Percentiles rank a stretch among this genome's conserved stretches.
Conservation (phyloP, 2,113 vertebrate species). For the Fregetta grallaria region DNA sequence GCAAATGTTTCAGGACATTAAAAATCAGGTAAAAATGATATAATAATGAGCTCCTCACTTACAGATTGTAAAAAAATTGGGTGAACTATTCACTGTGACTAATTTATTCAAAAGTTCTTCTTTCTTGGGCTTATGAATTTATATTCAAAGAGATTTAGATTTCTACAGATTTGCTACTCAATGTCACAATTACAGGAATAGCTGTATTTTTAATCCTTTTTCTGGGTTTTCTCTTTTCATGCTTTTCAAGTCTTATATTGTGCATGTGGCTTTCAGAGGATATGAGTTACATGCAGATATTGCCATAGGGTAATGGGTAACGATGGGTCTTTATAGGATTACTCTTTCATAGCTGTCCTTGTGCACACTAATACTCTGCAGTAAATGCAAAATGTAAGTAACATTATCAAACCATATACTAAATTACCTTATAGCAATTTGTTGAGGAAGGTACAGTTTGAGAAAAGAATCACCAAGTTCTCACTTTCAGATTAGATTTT, state of each 20-base stretch:
- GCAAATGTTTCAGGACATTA: slow-evolving; percentile 1
- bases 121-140: slow-evolving; percentile 28
- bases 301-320: not conserved
- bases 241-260: not conserved
- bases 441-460: not conserved
- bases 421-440: not conserved
- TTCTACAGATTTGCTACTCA: slow-evolving; percentile 1
- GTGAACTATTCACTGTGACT: slow-evolving; percentile 22
- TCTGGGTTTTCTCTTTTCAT: not conserved
- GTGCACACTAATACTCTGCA: not conserved
- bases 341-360: not conserved
- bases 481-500: not conserved
- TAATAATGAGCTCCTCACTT: not conserved
- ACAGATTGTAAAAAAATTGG: slow-evolving; percentile 6
- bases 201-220: not conserved
- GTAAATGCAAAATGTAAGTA: not conserved
- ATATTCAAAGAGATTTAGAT: slow-evolving; percentile 9
- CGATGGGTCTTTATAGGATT: not conserved
- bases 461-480: not conserved
- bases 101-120: slow-evolving; percentile 25
- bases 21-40: slow-evolving; percentile 7
- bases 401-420: not conserved
- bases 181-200: not conserved
- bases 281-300: not conserved
- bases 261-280: not conserved